Conservation (phyloP, 2,113 vertebrate genomes). For the Cromileptes altivelis region DNA sequence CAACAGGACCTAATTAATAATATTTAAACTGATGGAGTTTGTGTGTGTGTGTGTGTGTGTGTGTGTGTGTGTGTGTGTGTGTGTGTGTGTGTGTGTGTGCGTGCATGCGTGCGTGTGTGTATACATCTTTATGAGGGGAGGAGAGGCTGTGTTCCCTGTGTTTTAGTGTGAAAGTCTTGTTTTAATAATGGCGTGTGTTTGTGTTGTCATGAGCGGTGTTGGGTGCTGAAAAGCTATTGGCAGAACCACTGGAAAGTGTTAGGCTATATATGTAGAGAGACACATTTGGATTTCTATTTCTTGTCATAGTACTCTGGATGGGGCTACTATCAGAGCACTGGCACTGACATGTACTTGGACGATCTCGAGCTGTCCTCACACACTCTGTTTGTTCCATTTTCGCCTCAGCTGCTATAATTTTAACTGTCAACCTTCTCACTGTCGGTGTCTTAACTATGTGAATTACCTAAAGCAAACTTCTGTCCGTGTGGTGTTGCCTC, state of each 20-base stretch:
- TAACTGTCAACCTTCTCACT: conserved; percentile 11
- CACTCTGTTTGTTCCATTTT: not conserved
- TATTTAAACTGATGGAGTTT: conserved; percentile 30
- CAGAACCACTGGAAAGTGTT: conserved; percentile 72
- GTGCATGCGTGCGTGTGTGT: not conserved
- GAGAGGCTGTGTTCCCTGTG: not conserved
- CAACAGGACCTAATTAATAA: conserved; percentile 9
- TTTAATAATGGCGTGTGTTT: conserved; percentile 40
- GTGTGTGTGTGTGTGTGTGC: not conserved
- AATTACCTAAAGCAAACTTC: not conserved
- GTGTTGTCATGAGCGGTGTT: conserved; percentile 27
- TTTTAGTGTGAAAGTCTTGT: conserved; percentile 40
- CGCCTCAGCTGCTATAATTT: conserved; percentile 29
- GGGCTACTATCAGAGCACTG: conserved; percentile 48
- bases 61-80: too few species aligned
- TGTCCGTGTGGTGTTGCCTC: conserved; percentile 23
- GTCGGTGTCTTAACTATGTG: conserved; percentile 23
- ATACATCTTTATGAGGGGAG: not conserved
- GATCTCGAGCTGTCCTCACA: conserved; percentile 25
- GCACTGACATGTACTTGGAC: conserved; percentile 36
- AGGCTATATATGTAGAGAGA: conserved; percentile 50
- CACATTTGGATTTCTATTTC: conserved; percentile 71
- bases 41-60: conserved; percentile 3
- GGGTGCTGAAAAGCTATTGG: conserved; percentile 63
- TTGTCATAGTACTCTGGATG: conserved; percentile 34